A percentile compares a stretch with the other conserved stretches of the same genome.
phyloP scores from a whole-genome alignment of 2,888 invertebrate species.

The Itoplectis maculator region DNA sequence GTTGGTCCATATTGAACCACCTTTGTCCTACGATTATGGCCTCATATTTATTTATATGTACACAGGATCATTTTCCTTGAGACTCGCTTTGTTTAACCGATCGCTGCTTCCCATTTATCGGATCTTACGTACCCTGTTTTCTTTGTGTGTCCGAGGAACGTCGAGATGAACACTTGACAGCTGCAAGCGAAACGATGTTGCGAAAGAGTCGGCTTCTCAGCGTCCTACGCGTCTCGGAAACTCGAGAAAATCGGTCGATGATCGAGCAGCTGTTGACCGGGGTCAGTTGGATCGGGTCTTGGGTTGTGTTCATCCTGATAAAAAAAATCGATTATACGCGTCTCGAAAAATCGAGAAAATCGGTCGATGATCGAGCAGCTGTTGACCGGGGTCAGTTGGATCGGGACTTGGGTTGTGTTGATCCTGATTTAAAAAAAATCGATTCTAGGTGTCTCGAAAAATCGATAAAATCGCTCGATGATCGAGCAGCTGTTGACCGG shows the following conservation, averaged over 20 bases:
- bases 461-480: too few relatives aligned
- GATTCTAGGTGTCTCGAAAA: too few relatives aligned
- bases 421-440: too few relatives aligned
- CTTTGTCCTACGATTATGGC: too few relatives aligned
- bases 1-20: too few relatives aligned
- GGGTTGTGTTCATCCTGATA: too few relatives aligned
- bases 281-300: too few relatives aligned
- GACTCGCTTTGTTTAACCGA: conserved; percentile 22
- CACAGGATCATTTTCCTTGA: neutral
- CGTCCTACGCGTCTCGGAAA: conserved; percentile 5
- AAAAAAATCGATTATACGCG: too few relatives aligned
- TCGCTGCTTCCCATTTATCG: neutral
- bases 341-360: conserved; percentile 8
- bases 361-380: too few relatives aligned
- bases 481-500: too few relatives aligned
- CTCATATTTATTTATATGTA: neutral
- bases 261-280: neutral
- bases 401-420: too few relatives aligned
- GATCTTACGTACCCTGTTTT: neutral
- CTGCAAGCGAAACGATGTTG: conserved; percentile 30
- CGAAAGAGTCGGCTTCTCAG: conserved; percentile 34
- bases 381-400: neutral
- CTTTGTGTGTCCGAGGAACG: conserved; percentile 18
- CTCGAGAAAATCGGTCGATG: conserved; percentile 12
- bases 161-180: conserved; percentile 31